Evolutionary conservation across 2,888 invertebrate species (phyloP).

Genomic region (Pterobdella sp.): DNA sequence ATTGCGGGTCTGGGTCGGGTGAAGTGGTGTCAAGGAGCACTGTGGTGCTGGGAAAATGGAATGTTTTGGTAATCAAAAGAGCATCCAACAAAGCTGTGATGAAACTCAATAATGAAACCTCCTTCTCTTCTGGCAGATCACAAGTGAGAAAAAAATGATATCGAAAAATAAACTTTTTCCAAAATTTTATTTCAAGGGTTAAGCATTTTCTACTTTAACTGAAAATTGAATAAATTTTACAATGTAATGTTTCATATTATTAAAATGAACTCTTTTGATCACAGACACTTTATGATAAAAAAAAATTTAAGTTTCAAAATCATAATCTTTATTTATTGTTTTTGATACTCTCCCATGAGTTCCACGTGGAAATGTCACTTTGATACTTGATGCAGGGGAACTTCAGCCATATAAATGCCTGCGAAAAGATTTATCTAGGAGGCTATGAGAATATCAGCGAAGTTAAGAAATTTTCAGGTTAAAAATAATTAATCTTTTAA

Average conservation of each 20-base stretch:
- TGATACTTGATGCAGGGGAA: constrained; percentile 61
- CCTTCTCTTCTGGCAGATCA: constrained; percentile 2
- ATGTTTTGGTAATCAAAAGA: not conserved
- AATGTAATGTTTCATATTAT: too few species aligned
- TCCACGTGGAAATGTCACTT: not conserved
- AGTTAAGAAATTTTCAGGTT: constrained; percentile 67
- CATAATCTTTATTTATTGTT: too few species aligned
- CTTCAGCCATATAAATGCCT: constrained; percentile 85
- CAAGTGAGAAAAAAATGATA: not conserved
- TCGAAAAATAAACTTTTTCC: not conserved
- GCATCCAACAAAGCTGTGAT: not conserved
- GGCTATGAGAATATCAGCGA: constrained; percentile 82
- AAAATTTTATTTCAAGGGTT: too few species aligned
- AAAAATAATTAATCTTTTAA: too few species aligned
- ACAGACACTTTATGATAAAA: too few species aligned
- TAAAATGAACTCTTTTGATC: too few species aligned
- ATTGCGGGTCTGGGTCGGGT: constrained; percentile 22
- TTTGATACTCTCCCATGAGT: too few species aligned
- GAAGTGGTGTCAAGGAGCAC: constrained; percentile 7
- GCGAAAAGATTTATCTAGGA: constrained; percentile 83
- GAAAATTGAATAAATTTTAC: too few species aligned
- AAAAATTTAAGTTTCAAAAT: too few species aligned
- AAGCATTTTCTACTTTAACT: too few species aligned
- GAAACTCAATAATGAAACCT: constrained; percentile 10
- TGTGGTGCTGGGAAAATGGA: constrained; percentile 7